Conservation (phyloP, 1,140 invertebrate genomes). For the Meloidogyne chitwoodi region DNA sequence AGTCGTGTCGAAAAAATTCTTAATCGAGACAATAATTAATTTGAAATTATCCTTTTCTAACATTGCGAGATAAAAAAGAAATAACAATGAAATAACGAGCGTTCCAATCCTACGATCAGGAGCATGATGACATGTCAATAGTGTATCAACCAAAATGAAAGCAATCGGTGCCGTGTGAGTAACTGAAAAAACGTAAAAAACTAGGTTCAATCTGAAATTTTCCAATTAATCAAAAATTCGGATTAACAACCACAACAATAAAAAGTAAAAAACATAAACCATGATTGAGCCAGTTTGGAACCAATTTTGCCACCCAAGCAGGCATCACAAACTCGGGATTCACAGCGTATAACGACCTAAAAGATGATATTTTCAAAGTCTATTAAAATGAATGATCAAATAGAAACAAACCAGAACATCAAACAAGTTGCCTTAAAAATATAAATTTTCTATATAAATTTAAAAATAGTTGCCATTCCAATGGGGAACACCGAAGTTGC, state of each 20-base stretch:
- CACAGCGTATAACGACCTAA: slow-evolving; percentile 36
- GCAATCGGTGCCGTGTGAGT: slow-evolving; percentile 60
- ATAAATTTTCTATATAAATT: slow-evolving; percentile 1
- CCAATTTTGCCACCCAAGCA: slow-evolving; percentile 31
- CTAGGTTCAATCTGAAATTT: too few species aligned
- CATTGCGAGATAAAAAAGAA: slow-evolving; percentile 39
- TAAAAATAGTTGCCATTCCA: slow-evolving; percentile 30
- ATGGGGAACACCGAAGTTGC: slow-evolving; percentile 47
- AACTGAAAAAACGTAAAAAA: not conserved
- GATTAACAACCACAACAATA: not conserved
- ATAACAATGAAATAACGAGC: slow-evolving; percentile 25
- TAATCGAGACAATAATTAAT: slow-evolving; percentile 10
- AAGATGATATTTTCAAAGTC: slow-evolving; percentile 21
- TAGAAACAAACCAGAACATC: slow-evolving; percentile 10
- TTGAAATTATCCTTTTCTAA: slow-evolving; percentile 24
- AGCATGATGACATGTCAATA: slow-evolving; percentile 61
- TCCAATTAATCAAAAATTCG: not conserved
- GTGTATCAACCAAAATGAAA: slow-evolving; percentile 60
- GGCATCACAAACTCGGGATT: slow-evolving; percentile 47
- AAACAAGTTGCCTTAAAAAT: slow-evolving; percentile 16
- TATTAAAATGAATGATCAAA: not conserved
- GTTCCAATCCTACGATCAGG: slow-evolving; percentile 47
- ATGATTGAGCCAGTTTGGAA: slow-evolving; percentile 45
- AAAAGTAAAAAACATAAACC: slow-evolving; percentile 13
- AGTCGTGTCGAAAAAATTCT: slow-evolving; percentile 26